Evolutionary conservation across 2,797 vertebrate species (phyloP), one percentile per base, ranked within the genome.

Genomic region (Phylloscopus collybita): DNA sequence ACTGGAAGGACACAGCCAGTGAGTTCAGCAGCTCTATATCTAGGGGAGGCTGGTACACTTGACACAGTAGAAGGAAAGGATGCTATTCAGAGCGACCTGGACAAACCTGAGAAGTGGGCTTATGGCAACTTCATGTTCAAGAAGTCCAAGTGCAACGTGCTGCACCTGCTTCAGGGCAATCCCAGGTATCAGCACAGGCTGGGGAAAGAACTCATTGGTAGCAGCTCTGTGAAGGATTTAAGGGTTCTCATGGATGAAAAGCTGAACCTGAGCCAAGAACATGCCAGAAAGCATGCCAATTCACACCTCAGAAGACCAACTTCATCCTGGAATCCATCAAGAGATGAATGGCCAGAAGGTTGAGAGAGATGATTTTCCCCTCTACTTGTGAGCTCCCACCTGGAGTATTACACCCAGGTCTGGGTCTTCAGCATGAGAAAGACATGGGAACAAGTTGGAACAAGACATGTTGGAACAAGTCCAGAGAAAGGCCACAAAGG

Each of bases 101-200:
- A 45, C 5, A 51, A 59, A 44, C 45, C 29, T 29, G 60, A 51
- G 60, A 65, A 65, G 11, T 65, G 16, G 7, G 4, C 9, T 25
- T 34, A 11, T 59, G 27, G 19, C 19, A 59, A 45, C 16, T 20
- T 51, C 27, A 45, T n/a, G 9, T 72, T 36, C 3, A 25, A 23
- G 18, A 71, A 38, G 13, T 57, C 22, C 44, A 44, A 51, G 11
- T n/a, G 23, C 0, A 0, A n/a, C 1, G 5, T 38, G 11, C 51
- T 65, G 32, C 38, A 51, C n/a, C 51, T 59, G 3, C 3, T 38
- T 59, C 38, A 59, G 27, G 13, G 9, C 12, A 72, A 25, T n/a
- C 19, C 23, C 19, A 51, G 34, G 16, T 18, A 50, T 7, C 18
- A 64, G 21, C 8, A 32, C 21, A 57, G 36, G 16, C 18, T 50